These are phyloP conservation scores for Gandaritis pyraliata DNA, from an alignment of 2,888 invertebrate genomes.

Conservation along the genomic window DNA sequence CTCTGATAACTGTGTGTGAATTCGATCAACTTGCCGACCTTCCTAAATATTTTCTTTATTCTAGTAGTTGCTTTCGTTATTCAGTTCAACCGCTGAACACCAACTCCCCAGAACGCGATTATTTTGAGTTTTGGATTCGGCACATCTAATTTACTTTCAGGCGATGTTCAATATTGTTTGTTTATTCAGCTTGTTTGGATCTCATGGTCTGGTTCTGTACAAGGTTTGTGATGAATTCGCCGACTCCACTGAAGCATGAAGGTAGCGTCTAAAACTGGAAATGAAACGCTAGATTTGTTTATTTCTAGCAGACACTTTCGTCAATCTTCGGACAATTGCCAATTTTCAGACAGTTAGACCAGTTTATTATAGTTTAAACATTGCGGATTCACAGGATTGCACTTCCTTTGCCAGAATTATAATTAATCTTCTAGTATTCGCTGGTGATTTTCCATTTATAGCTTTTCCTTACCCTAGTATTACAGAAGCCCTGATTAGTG, in stretches of 20 bases:
- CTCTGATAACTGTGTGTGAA: conserved; percentile 38
- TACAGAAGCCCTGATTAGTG: neutral
- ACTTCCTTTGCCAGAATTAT: neutral
- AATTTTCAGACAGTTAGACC: neutral
- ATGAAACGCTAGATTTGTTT: conserved; percentile 27
- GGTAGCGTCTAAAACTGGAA: conserved; percentile 39
- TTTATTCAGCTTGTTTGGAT: no score
- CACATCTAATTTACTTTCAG: no score
- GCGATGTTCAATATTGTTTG: no score
- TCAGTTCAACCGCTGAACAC: neutral
- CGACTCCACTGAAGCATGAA: conserved; percentile 47
- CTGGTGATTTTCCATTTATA: no score
- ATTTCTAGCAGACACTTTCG: conserved; percentile 2
- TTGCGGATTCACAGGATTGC: neutral
- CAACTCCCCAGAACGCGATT: no score
- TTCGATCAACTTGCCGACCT: conserved; percentile 47
- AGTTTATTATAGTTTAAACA: conserved; percentile 24
- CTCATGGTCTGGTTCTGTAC: no score
- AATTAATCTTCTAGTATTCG: neutral
- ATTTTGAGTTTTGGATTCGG: no score
- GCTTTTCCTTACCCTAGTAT: no score
- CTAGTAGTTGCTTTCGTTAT: neutral
- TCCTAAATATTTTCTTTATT: conserved; percentile 22
- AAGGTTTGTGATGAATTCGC: conserved; percentile 49
- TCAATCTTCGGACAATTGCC: conserved; percentile 22